Evolutionary conservation across 2,888 invertebrate genomes (phyloP), one percentile per base, ranked within the genome.

Genomic region (Agrenia bidenticulata): DNA sequence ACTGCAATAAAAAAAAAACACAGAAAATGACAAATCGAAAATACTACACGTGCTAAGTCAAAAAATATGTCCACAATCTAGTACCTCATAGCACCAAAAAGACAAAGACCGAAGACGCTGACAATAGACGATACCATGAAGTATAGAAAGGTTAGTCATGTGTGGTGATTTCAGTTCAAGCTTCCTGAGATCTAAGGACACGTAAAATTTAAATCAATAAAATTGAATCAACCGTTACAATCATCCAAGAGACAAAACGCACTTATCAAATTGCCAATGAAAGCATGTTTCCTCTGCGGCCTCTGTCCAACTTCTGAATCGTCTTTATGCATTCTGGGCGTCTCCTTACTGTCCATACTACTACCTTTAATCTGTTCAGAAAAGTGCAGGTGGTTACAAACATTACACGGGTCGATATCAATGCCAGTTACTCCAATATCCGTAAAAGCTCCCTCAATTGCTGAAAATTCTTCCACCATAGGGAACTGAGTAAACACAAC

Each of bases 301-400:
- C n/a, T n/a, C n/a, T n/a, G n/a, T n/a, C n/a, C n/a, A n/a, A n/a
- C n/a, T n/a, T n/a, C n/a, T n/a, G n/a, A n/a, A n/a, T n/a, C n/a
- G n/a, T 70, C 69, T 53, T 66, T 62, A 54, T 70, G 66, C 49
- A 64, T 61, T n/a, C n/a, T n/a, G n/a, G n/a, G n/a, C n/a, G n/a
- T n/a, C n/a, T n/a, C n/a, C n/a, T n/a, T n/a, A n/a, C n/a, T n/a
- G n/a, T n/a, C n/a, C n/a, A n/a, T n/a, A n/a, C 32, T 32, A 32
- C 11, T 32, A 19, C 69, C 69, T 45, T 61, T 58, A 17, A 64
- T 66, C 15, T 66, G 42, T 23, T 70, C 69, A 11, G 59, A 56
- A 13, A 70, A 59, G 65, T 70, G 69, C 26, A 62, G 45, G 19
- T 55, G 61, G 59, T 59, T 59, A 62, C 69, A 70, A 32, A 64